phyloP scores from a whole-genome alignment of 1,140 invertebrate species.

The Sesamia nonagrioides region DNA sequence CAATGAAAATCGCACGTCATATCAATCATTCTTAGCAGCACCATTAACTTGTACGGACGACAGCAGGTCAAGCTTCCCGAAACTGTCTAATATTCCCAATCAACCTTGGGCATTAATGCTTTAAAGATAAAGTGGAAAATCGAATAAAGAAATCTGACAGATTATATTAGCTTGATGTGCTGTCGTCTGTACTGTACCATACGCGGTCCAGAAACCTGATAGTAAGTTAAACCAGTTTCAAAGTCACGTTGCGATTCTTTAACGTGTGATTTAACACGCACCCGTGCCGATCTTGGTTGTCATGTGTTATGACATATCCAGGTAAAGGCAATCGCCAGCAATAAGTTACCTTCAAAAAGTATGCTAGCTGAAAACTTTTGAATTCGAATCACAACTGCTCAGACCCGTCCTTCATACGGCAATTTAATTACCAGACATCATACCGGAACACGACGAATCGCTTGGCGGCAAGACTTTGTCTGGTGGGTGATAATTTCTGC shows the following conservation, averaged over 20 bases:
- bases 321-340: slow-evolving; percentile 9
- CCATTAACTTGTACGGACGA: slow-evolving; percentile 20
- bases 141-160: too few relatives aligned
- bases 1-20: neutral
- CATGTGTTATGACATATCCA: slow-evolving; percentile 35
- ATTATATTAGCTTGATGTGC: too few relatives aligned
- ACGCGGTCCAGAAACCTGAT: slow-evolving; percentile 24
- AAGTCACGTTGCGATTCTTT: slow-evolving; percentile 39
- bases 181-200: too few relatives aligned
- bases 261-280: slow-evolving; percentile 22
- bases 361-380: neutral
- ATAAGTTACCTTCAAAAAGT: slow-evolving; percentile 24
- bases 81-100: too few relatives aligned
- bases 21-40: slow-evolving; percentile 8
- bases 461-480: too few relatives aligned
- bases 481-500: too few relatives aligned
- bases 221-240: slow-evolving; percentile 17
- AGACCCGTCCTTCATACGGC: too few relatives aligned
- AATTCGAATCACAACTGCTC: neutral
- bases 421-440: too few relatives aligned
- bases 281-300: neutral
- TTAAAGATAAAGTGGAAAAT: too few relatives aligned
- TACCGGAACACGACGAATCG: too few relatives aligned
- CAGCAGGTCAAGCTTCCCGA: too few relatives aligned
- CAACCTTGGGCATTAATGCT: too few relatives aligned